These are phyloP conservation scores for Meloidogyne floridensis DNA, from an alignment of 1,140 invertebrate species.

Conservation along the genomic window DNA sequence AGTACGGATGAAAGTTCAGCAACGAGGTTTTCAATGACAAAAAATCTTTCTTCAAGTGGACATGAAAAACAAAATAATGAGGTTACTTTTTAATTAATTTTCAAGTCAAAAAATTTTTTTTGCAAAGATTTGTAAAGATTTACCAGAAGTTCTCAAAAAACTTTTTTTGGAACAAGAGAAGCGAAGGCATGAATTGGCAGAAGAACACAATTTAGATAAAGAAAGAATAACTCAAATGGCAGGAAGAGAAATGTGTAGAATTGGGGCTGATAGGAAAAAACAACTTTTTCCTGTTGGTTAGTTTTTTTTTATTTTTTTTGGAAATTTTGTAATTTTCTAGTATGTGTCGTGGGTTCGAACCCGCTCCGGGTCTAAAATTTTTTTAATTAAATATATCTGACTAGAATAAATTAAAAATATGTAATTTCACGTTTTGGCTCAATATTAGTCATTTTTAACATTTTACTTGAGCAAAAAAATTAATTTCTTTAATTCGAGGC, in stretches of 20 bases:
- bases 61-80: slow-evolving; percentile 10
- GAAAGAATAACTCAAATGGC: slow-evolving; percentile 26
- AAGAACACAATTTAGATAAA: slow-evolving; percentile 25
- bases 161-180: slow-evolving; percentile 21
- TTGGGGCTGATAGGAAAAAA: background rate
- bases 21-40: background rate
- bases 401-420: too few relatives aligned
- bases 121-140: slow-evolving; percentile 21
- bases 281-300: slow-evolving; percentile 11
- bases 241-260: slow-evolving; percentile 22
- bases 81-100: background rate
- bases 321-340: background rate
- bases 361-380: too few relatives aligned
- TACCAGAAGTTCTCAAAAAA: slow-evolving; percentile 30
- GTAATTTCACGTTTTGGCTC: too few relatives aligned
- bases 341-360: too few relatives aligned
- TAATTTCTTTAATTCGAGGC: too few relatives aligned
- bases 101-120: background rate
- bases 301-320: background rate
- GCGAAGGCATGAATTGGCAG: slow-evolving; percentile 22
- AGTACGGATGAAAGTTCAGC: background rate
- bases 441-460: too few relatives aligned
- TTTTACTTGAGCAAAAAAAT: too few relatives aligned
- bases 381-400: too few relatives aligned
- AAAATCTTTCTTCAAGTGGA: background rate